Evolutionary conservation across 1,140 invertebrate species (phyloP), one percentile per base, ranked within the genome.

Genomic region (Nylanderia fulva): DNA sequence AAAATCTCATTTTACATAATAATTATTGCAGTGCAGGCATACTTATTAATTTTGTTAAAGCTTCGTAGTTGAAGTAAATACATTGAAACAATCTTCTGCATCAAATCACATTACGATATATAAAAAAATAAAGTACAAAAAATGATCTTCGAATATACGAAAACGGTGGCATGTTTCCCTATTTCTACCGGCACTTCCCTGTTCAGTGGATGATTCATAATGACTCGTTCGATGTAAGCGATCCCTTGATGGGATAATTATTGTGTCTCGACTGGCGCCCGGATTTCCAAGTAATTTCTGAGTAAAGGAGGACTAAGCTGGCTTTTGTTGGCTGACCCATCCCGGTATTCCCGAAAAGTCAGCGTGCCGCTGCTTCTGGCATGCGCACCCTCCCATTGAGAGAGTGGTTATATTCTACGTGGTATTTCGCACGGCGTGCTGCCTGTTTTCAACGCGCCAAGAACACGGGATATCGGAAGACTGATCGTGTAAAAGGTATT

Each of bases 381-480:
- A 64, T 69, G 60, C 69, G 72, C 58, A 60, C 64, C 36, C 54
- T 24, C 42, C n/a, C 63, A 33, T 60, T 33, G 56, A 33, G 42
- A n/a, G n/a, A n/a, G n/a, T n/a, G n/a, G n/a, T n/a, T n/a, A n/a
- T n/a, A n/a, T n/a, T n/a, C n/a, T n/a, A n/a, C n/a, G n/a, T n/a
- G n/a, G n/a, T n/a, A n/a, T n/a, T 68, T 48, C 66, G 58, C 48
- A 69, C 64, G 71, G 63, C 66, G 60, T 71, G 42, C 45, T 64
- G 33, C 72, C 45, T 48, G 58, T 84, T 89, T 64, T 86, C 87
- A 77, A 72, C 63, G 72, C 89, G 89, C 88, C 68, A 89, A 80
- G 88, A 89, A 89, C 61, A 63, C 75, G 79, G 87, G 87, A 84
- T 88, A 86, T 88, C 87, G 52, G 27, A 42, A 85, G 83, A 42